Evolutionary conservation across 92 coral and sea anemone genomes (phyloP).

Genomic region (Pocillopora meandrina): DNA sequence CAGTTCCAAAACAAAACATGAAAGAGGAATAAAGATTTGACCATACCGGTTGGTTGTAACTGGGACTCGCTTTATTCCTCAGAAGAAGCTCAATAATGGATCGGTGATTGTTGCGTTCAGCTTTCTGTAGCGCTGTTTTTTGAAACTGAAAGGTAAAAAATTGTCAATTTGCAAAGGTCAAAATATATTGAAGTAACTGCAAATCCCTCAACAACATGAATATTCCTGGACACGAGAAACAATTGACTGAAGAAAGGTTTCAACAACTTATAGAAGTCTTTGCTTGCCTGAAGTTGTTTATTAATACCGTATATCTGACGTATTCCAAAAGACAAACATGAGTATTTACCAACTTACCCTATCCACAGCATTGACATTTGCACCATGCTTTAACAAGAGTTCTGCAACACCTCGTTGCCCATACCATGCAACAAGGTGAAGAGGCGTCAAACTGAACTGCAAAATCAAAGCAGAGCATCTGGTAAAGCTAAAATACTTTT

Average conservation of each 20-base stretch:
- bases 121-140: conserved; percentile 26
- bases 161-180: neutral
- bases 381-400: conserved; percentile 68
- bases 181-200: neutral
- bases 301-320: too few relatives aligned
- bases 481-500: neutral
- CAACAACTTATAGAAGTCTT: too few relatives aligned
- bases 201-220: too few relatives aligned
- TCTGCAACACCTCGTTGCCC: conserved; percentile 73
- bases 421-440: conserved; percentile 80
- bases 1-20: neutral
- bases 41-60: conserved; percentile 25
- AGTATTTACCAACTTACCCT: conserved; percentile 1
- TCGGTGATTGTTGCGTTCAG: conserved; percentile 20
- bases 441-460: conserved; percentile 59
- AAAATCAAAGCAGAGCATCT: neutral
- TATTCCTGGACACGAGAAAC: neutral
- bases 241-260: too few relatives aligned
- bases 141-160: conserved; percentile 21
- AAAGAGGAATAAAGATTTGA: neutral
- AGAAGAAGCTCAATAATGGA: conserved; percentile 30
- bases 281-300: too few relatives aligned
- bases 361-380: conserved; percentile 62
- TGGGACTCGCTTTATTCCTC: conserved; percentile 17
- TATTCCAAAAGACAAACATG: neutral